A percentile compares a stretch with the other conserved stretches of the same genome.
Evolutionary conservation across 2,113 vertebrate species (phyloP).

Genomic region (Prochilodus magdalenae): DNA sequence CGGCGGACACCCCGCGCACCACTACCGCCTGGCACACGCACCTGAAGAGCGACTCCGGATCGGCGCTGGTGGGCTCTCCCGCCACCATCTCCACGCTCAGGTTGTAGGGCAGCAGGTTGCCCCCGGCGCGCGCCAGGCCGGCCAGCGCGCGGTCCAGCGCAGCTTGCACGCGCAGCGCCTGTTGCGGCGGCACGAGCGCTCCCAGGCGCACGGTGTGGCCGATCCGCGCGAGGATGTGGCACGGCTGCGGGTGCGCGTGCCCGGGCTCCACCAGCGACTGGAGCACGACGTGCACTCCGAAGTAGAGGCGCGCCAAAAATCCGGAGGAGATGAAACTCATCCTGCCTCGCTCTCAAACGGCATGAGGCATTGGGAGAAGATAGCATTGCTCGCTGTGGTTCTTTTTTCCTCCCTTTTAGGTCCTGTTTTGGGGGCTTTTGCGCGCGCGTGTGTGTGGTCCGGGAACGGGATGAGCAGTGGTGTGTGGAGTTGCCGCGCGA

Average conservation of each 20-base stretch:
- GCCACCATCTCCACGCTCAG: constrained; percentile 82
- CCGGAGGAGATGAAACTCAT: constrained; percentile 73
- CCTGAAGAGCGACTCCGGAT: constrained; percentile 83
- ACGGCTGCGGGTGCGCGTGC: constrained; percentile 80
- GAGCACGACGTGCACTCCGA: constrained; percentile 66
- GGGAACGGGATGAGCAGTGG: constrained; percentile 56
- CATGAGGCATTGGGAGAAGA: constrained; percentile 65
- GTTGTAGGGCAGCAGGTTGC: constrained; percentile 78
- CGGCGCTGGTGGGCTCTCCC: constrained; percentile 70
- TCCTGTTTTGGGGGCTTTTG: constrained; percentile 1
- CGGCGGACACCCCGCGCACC: constrained; percentile 82
- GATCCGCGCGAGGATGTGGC: constrained; percentile 76
- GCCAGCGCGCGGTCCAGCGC: constrained; percentile 71
- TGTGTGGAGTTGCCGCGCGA: constrained; percentile 63
- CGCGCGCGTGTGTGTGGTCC: neutral
- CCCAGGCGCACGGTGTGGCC: constrained; percentile 83
- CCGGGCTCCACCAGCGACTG: constrained; percentile 66
- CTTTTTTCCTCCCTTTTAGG: constrained; percentile 23
- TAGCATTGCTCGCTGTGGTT: constrained; percentile 74
- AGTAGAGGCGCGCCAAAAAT: constrained; percentile 70
- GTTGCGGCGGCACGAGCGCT: constrained; percentile 77
- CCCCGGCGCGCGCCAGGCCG: constrained; percentile 61
- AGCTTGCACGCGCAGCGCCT: constrained; percentile 71
- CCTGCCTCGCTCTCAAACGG: constrained; percentile 72
- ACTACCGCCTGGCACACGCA: constrained; percentile 82